phyloP scores from a whole-genome alignment of 2,797 vertebrate genomes.

The Tangara arthus region DNA sequence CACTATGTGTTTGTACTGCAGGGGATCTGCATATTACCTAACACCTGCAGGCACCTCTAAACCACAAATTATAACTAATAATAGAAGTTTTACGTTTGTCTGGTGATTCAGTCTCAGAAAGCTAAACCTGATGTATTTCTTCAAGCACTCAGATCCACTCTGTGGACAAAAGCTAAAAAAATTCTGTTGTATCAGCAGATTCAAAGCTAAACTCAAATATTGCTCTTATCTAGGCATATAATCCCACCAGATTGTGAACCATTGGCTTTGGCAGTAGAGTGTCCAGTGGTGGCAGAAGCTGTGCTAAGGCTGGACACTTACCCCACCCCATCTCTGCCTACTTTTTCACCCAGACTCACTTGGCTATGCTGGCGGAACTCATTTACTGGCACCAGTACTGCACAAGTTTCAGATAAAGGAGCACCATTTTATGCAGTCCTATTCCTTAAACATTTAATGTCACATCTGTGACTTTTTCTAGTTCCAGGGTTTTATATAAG shows the following conservation, averaged over 20 bases:
- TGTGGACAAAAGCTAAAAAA: neutral
- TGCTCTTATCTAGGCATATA: neutral
- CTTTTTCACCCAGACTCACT: neutral
- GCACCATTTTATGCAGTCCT: neutral
- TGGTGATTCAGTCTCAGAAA: neutral
- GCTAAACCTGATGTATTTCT: neutral
- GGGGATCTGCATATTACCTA: neutral
- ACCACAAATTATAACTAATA: neutral
- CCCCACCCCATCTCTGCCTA: neutral
- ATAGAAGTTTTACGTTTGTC: neutral
- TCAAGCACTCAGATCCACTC: neutral
- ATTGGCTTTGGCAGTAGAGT: neutral
- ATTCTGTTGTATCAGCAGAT: neutral
- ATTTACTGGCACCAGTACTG: neutral
- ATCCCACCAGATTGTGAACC: neutral
- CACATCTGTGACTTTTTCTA: neutral
- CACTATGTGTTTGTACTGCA: fast-evolving
- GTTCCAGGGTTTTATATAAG: neutral
- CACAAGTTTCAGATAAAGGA: neutral
- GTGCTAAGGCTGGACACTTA: neutral
- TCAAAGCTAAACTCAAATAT: neutral
- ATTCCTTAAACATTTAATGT: neutral
- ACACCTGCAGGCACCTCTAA: neutral
- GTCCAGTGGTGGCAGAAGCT: neutral
- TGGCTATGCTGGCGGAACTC: neutral